These are phyloP conservation scores for Pyxicephalus adspersus DNA, from an alignment of 2,113 vertebrate genomes.

Conservation along the genomic window DNA sequence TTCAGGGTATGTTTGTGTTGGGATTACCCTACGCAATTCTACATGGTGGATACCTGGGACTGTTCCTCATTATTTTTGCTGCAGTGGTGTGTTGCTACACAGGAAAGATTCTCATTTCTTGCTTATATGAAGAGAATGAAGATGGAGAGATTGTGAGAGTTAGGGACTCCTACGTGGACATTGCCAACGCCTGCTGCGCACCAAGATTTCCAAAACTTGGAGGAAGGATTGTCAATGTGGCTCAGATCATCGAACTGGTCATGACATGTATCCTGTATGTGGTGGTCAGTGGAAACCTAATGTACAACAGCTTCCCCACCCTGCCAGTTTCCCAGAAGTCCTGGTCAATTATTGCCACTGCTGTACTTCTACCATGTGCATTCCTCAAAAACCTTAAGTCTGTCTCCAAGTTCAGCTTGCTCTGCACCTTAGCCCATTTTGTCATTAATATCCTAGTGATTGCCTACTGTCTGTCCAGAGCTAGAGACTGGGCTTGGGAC, in stretches of 20 bases:
- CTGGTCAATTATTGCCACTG: constrained; percentile 97
- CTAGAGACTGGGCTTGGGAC: constrained; percentile 98
- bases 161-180: constrained; percentile 97
- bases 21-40: constrained; percentile 97
- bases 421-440: constrained; percentile 96
- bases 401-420: constrained; percentile 96
- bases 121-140: constrained; percentile 97
- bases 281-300: constrained; percentile 96
- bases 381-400: constrained; percentile 98
- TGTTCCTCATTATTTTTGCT: constrained; percentile 98
- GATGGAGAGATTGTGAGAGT: constrained; percentile 95
- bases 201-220: constrained; percentile 91
- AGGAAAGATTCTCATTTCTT: constrained; percentile 96
- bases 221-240: constrained; percentile 93
- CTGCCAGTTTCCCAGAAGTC: constrained; percentile 94
- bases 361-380: constrained; percentile 90
- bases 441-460: constrained; percentile 97
- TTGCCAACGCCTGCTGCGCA: constrained; percentile 96
- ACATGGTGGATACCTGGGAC: constrained; percentile 97
- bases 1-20: constrained; percentile 97
- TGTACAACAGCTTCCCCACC: constrained; percentile 98
- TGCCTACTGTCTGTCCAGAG: constrained; percentile 94
- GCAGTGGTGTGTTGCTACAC: constrained; percentile 99
- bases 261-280: constrained; percentile 99
- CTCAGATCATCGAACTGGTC: constrained; percentile 97